Evolutionary conservation across 1,140 invertebrate genomes (phyloP), one percentile per base, ranked within the genome.

Genomic region (Drosophila truncata): DNA sequence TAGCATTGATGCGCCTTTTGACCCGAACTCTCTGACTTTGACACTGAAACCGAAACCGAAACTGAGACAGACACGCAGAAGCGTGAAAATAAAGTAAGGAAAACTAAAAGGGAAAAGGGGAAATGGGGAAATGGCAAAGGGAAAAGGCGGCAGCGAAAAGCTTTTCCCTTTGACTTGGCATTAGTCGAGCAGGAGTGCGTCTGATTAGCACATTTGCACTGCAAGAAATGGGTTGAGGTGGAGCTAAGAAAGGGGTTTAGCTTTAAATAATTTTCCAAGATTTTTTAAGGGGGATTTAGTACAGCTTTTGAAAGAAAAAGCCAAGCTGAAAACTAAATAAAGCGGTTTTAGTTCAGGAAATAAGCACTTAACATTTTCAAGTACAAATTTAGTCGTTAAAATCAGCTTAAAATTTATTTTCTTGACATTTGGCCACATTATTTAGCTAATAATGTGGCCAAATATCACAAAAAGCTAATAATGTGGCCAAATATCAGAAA

Each of bases 1-100:
- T 65, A 35, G 44, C 79, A 82, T 83, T 70, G 76, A 83, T 82
- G 80, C 59, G 80, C 81, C 77, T 80, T 80, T 67, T 76, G 72
- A 67, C 77, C 75, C 78, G 74, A 59, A 47, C 71, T 83, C 58
- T 41, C 58, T 41, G 42, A 54, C 47, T 73, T 49, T 67, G 61
- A 37, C 46, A 41, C 64, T 60, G 62, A 70, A 66, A 52, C 61
- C 16, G 62, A 64, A 65, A 41, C 64, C 39, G 62, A 66, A 52
- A 50, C 35, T 33, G 46, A 52, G 33, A 42, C 18, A 42, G 62
- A 41, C 20, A 61, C 16, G 25, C 16, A n/a, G 44, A 31, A 37
- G n/a, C 41, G 33, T 62, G 31, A 57, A 62, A 62, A 25, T n/a
- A 49, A 35, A 27, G 16, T 27, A 25, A 31, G n/a, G 31, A 55